Evolutionary conservation across 2,113 vertebrate species (phyloP).

Genomic region (Pedetes capensis): DNA sequence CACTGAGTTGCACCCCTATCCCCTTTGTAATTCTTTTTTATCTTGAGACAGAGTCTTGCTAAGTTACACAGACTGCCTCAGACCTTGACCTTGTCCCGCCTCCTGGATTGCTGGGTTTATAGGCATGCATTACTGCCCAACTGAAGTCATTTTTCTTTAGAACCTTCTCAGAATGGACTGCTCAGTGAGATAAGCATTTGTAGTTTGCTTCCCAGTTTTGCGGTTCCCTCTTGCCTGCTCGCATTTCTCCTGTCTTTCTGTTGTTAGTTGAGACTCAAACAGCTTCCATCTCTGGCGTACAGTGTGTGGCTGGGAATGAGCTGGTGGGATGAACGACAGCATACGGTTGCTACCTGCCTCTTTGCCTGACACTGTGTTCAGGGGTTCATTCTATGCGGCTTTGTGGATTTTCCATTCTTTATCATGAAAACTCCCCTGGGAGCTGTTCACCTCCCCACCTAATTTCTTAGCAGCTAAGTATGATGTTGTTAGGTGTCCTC

Average conservation of each 20-base stretch:
- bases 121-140: too few species aligned
- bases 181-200: not conserved
- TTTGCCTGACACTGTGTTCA: not conserved
- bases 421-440: not conserved
- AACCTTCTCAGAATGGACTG: not conserved
- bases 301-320: not conserved
- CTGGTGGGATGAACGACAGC: not conserved
- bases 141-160: too few species aligned
- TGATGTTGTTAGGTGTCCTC: too few species aligned
- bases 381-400: not conserved
- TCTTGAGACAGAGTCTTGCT: too few species aligned
- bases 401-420: slow-evolving; percentile 1
- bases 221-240: not conserved
- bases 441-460: not conserved
- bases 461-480: not conserved
- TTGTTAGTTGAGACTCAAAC: not conserved
- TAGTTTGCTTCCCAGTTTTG: not conserved
- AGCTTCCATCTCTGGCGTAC: not conserved
- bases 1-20: too few species aligned
- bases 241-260: not conserved
- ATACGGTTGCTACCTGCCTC: not conserved
- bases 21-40: too few species aligned
- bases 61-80: too few species aligned
- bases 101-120: too few species aligned
- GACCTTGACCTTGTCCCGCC: too few species aligned